These are phyloP conservation scores for Hoplias malabaricus DNA, from an alignment of 2,113 vertebrate genomes.

Conservation along the genomic window DNA sequence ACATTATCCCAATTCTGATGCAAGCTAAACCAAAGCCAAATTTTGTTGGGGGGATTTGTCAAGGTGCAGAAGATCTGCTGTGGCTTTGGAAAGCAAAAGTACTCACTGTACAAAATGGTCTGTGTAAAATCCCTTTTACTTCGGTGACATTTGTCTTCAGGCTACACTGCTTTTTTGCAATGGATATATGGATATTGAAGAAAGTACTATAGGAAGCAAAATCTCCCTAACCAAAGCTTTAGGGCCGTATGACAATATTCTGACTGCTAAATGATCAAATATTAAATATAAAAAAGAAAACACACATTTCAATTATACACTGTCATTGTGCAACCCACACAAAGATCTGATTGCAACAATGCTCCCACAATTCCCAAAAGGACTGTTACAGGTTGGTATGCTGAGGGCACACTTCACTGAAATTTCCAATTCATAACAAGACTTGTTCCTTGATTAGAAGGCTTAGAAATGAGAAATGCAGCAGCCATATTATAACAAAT, in stretches of 20 bases:
- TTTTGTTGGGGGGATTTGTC: neutral
- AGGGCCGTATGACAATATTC: neutral
- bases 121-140: neutral
- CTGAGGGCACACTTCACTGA: neutral
- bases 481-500: neutral
- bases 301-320: neutral
- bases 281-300: neutral
- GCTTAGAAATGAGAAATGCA: neutral
- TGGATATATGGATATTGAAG: no score
- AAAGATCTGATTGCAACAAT: neutral
- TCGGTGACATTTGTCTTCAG: neutral
- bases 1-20: neutral
- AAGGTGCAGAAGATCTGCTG: neutral
- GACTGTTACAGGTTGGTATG: neutral
- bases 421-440: neutral
- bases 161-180: neutral
- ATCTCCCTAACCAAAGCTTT: neutral
- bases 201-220: no score
- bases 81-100: neutral
- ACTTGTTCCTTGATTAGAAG: neutral
- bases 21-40: no score
- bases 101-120: neutral
- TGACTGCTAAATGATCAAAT: neutral
- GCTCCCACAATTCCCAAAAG: neutral
- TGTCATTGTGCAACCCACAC: neutral